Conservation (phyloP, 1,140 invertebrate genomes). For the Leptinotarsa undecemlineata region DNA sequence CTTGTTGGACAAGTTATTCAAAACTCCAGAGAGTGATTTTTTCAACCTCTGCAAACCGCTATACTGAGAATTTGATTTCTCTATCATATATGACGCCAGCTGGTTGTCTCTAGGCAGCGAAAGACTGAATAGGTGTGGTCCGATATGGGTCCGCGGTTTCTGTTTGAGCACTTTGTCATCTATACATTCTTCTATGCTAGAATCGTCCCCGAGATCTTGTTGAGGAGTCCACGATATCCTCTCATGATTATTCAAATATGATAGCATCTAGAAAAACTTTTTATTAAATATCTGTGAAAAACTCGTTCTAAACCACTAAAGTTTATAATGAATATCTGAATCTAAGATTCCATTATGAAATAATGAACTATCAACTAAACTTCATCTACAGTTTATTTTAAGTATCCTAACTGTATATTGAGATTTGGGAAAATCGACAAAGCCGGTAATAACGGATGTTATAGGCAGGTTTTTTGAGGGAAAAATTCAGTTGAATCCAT, state of each 20-base stretch:
- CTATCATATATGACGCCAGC: slow-evolving; percentile 49
- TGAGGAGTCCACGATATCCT: slow-evolving; percentile 74
- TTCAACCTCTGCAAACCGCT: slow-evolving; percentile 70
- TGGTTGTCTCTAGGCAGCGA: slow-evolving; percentile 70
- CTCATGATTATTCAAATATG: slow-evolving; percentile 20
- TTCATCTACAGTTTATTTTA: no score
- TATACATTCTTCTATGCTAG: slow-evolving; percentile 66
- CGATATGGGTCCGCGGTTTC: slow-evolving; percentile 21
- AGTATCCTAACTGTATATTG: no score
- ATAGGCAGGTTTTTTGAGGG: no score
- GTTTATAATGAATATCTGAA: no score
- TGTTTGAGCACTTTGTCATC: slow-evolving; percentile 38
- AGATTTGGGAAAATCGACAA: no score
- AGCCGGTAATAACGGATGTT: no score
- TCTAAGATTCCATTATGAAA: no score
- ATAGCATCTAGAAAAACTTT: slow-evolving; percentile 14
- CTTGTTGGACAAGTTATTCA: slow-evolving; percentile 54
- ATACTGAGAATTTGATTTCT: slow-evolving; percentile 57
- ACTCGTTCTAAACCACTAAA: no score
- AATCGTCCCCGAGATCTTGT: slow-evolving; percentile 71
- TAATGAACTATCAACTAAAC: no score
- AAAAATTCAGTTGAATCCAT: no score
- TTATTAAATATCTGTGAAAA: background rate
- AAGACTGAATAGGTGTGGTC: slow-evolving; percentile 72
- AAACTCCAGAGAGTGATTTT: slow-evolving; percentile 69